A percentile compares a stretch with the other conserved stretches of the same genome.
Conservation (phyloP, 2,113 vertebrate species). For the Ornithorhynchus anatinus region DNA sequence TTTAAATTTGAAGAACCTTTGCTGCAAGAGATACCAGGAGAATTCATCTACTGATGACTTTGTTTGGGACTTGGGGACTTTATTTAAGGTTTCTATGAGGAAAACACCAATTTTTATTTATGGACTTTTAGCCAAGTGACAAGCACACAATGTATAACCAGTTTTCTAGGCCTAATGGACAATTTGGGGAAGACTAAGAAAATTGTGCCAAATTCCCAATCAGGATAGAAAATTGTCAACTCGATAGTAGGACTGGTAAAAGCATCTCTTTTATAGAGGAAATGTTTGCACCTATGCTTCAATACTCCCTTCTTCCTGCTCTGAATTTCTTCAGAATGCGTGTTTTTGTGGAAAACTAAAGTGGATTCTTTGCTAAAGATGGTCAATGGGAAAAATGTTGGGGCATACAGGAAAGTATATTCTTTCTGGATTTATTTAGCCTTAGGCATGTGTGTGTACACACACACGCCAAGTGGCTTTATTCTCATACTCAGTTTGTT, state of each 20-base stretch:
- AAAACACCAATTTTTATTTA: slow-evolving; percentile 45
- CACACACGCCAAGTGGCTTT: background rate
- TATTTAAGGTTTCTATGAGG: slow-evolving; percentile 32
- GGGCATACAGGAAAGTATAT: slow-evolving; percentile 36
- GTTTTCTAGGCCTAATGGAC: slow-evolving; percentile 31
- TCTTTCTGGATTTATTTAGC: background rate
- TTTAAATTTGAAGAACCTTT: slow-evolving; percentile 92
- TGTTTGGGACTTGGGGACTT: slow-evolving; percentile 20
- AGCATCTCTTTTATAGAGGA: background rate
- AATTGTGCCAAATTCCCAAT: slow-evolving; percentile 45
- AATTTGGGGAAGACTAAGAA: slow-evolving; percentile 23
- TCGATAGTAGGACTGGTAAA: background rate
- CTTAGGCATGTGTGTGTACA: background rate
- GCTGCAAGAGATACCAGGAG: slow-evolving; percentile 86
- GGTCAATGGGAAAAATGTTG: slow-evolving; percentile 24
- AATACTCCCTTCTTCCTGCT: background rate
- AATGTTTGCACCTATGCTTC: slow-evolving; percentile 10
- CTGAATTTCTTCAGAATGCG: slow-evolving; percentile 19
- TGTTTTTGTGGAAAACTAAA: slow-evolving; percentile 8
- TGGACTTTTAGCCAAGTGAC: slow-evolving; percentile 40
- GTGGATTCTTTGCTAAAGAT: slow-evolving; percentile 26
- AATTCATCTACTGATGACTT: slow-evolving; percentile 86
- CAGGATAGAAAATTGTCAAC: slow-evolving; percentile 31
- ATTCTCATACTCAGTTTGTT: slow-evolving; percentile 1
- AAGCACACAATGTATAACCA: slow-evolving; percentile 32